Conservation (phyloP, 2,888 invertebrate species). For the Graphium colonna region DNA sequence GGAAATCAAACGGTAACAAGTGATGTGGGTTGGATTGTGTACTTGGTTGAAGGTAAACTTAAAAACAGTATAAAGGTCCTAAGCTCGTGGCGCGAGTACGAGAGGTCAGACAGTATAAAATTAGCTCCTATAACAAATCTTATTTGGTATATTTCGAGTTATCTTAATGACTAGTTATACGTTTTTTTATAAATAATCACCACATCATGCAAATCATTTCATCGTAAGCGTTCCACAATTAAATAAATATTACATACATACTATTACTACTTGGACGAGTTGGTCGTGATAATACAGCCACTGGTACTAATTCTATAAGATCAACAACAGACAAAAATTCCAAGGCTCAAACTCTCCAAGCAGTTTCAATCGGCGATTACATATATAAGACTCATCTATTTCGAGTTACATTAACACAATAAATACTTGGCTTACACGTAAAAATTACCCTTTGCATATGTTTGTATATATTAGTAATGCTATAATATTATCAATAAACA, state of each 20-base stretch:
- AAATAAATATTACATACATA: slow-evolving; percentile 24
- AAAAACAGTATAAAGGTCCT: slow-evolving; percentile 38
- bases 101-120: slow-evolving; percentile 55
- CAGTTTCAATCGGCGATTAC: background rate
- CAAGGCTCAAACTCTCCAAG: background rate
- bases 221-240: slow-evolving; percentile 49
- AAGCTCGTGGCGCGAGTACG: slow-evolving; percentile 46
- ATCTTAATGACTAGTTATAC: slow-evolving; percentile 39
- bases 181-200: slow-evolving; percentile 42
- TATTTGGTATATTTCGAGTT: slow-evolving; percentile 40
- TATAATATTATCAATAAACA: slow-evolving; percentile 13
- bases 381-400: slow-evolving; percentile 30
- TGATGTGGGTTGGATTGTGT: background rate
- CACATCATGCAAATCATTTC: slow-evolving; percentile 49
- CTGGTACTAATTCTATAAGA: background rate
- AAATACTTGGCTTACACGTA: slow-evolving; percentile 45
- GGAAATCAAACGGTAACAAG: slow-evolving; percentile 22
- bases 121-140: slow-evolving; percentile 55
- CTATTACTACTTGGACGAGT: background rate
- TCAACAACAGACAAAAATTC: background rate
- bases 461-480: slow-evolving; percentile 39
- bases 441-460: slow-evolving; percentile 50
- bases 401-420: slow-evolving; percentile 40
- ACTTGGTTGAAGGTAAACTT: slow-evolving; percentile 4
- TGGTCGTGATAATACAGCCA: too few relatives aligned